These are phyloP conservation scores for Catharus ustulatus DNA, from an alignment of 2,797 vertebrate species.

Conservation along the genomic window DNA sequence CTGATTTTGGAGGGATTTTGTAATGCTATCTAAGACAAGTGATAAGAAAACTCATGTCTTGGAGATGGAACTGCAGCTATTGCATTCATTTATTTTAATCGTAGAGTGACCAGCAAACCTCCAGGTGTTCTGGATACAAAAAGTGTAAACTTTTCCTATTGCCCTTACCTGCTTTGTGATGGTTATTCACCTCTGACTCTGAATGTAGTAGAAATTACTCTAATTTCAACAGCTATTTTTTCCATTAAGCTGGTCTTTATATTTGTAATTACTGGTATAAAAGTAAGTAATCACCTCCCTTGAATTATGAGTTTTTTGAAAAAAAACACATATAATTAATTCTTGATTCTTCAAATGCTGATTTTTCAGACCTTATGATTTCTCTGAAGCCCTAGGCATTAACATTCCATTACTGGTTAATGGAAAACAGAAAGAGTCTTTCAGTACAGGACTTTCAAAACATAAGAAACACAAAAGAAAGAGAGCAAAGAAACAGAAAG, in stretches of 20 bases:
- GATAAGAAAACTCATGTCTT: slow-evolving; percentile 18
- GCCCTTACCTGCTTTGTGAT: background rate
- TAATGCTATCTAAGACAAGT: background rate
- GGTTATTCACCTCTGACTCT: slow-evolving; percentile 40
- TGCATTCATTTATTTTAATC: slow-evolving; percentile 62
- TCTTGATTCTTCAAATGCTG: background rate
- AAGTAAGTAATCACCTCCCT: background rate
- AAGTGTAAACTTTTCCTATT: background rate
- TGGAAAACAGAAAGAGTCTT: background rate
- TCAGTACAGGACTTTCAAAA: background rate
- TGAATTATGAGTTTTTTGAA: background rate
- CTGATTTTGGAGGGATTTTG: background rate
- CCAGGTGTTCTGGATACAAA: background rate
- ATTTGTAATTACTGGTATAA: background rate
- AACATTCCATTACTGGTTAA: background rate
- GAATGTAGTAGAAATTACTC: background rate
- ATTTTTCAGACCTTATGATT: background rate
- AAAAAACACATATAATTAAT: background rate
- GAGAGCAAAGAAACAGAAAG: background rate
- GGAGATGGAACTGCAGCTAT: slow-evolving; percentile 22
- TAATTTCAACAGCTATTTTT: background rate
- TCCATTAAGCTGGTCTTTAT: background rate
- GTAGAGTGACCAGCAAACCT: background rate
- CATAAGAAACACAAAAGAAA: background rate
- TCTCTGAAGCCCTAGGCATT: background rate